Evolutionary conservation across 2,888 invertebrate genomes (phyloP).

Genomic region (Mimumesa dahlbomi): DNA sequence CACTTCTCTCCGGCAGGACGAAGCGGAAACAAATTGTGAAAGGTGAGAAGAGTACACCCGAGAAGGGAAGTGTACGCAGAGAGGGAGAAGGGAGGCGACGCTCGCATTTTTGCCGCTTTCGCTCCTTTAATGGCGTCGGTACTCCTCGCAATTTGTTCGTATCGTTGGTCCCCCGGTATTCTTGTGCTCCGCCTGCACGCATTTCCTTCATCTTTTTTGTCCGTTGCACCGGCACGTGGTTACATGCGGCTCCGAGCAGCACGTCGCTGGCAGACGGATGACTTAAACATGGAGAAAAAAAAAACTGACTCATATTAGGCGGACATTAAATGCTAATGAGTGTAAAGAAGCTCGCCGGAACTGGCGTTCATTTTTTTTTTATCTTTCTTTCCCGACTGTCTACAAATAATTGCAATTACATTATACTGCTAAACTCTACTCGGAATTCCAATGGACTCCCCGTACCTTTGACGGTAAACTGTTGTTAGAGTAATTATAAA

Average conservation of each 20-base stretch:
- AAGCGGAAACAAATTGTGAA: slow-evolving; percentile 58
- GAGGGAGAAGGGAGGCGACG: slow-evolving; percentile 32
- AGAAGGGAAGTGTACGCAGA: slow-evolving; percentile 19
- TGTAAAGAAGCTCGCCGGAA: too few species aligned
- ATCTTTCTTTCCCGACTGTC: too few species aligned
- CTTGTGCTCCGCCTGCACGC: slow-evolving; percentile 35
- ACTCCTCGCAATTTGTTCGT: slow-evolving; percentile 69
- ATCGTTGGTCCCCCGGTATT: slow-evolving; percentile 50
- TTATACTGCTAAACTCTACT: too few species aligned
- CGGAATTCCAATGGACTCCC: too few species aligned
- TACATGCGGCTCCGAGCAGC: not conserved
- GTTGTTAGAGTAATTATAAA: not conserved
- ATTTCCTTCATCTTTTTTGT: slow-evolving; percentile 44
- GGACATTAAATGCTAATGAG: not conserved
- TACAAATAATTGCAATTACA: too few species aligned
- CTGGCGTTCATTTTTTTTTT: too few species aligned
- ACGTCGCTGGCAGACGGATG: too few species aligned
- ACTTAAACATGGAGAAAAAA: slow-evolving; percentile 15
- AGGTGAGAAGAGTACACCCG: slow-evolving; percentile 43
- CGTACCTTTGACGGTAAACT: not conserved
- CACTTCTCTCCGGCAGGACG: slow-evolving; percentile 25
- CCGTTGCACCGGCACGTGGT: slow-evolving; percentile 40
- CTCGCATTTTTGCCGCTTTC: slow-evolving; percentile 74
- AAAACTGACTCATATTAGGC: slow-evolving; percentile 22
- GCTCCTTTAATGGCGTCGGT: slow-evolving; percentile 75